Conservation (phyloP, 2,797 vertebrate species). For the Buceros bicornis region DNA sequence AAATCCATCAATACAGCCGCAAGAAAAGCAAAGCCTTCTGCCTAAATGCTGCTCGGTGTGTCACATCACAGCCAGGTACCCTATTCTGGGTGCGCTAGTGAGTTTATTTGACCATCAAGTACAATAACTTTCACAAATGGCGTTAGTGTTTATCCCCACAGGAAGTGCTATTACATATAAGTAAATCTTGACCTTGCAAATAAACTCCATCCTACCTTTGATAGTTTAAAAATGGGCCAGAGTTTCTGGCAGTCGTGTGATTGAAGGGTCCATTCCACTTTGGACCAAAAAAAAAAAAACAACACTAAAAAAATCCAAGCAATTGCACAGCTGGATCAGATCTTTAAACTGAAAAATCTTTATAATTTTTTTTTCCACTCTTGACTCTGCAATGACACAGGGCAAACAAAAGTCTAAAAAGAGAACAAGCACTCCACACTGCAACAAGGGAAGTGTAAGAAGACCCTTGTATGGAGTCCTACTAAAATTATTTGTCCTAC, state of each 20-base stretch:
- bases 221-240: background rate
- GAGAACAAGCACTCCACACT: background rate
- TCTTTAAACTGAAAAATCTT: background rate
- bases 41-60: background rate
- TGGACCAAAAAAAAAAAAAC: accelerated
- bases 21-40: slow-evolving; percentile 6
- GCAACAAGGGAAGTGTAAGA: background rate
- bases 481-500: background rate
- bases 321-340: background rate
- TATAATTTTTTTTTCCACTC: accelerated
- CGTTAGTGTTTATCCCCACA: slow-evolving; percentile 8
- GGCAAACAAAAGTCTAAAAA: background rate
- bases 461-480: background rate
- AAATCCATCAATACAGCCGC: background rate
- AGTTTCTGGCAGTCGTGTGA: background rate
- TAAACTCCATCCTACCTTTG: background rate
- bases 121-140: slow-evolving; percentile 48
- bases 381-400: background rate
- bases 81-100: background rate
- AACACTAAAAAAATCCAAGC: background rate
- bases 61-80: slow-evolving; percentile 20
- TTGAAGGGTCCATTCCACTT: background rate
- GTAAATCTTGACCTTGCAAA: slow-evolving; percentile 42
- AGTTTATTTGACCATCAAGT: slow-evolving; percentile 35
- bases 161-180: slow-evolving; percentile 44